phyloP scores from a whole-genome alignment of 2,888 invertebrate species.

The Mylabris sibirica region DNA sequence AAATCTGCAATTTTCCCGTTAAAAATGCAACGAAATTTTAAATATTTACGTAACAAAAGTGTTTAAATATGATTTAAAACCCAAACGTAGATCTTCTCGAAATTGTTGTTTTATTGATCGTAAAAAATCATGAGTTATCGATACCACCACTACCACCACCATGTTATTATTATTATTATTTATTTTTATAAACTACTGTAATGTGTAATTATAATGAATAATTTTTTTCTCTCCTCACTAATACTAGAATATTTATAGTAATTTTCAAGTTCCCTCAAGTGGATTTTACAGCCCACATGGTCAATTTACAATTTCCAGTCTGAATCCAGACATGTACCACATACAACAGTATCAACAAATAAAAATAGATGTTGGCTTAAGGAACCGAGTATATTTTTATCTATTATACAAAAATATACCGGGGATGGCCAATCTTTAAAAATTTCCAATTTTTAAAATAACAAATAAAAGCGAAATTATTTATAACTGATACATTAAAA shows the following conservation, averaged over 20 bases:
- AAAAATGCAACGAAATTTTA: background rate
- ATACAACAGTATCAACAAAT: conserved; percentile 21
- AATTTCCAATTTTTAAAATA: background rate
- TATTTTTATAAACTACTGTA: background rate
- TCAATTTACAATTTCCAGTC: conserved; percentile 27
- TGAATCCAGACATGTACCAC: conserved; percentile 29
- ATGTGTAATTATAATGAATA: background rate
- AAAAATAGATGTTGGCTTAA: conserved; percentile 34
- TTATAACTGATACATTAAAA: background rate
- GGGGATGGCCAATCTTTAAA: conserved; percentile 5
- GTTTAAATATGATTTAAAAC: conserved; percentile 4
- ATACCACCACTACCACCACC: too few species aligned
- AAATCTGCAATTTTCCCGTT: background rate
- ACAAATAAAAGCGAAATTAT: background rate
- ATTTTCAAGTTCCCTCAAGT: conserved; percentile 22
- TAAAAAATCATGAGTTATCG: background rate
- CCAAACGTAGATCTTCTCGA: background rate
- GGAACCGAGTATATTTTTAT: conserved; percentile 18
- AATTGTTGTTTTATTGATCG: conserved; percentile 2
- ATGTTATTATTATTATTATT: background rate
- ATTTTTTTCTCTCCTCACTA: background rate
- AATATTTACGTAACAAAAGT: background rate
- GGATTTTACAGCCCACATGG: conserved; percentile 28
- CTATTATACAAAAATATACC: conserved; percentile 19
- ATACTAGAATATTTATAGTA: conserved; percentile 5